Conservation (phyloP, 30 jellyfish, hydroid and myxozoan species). For the Aurelia sp. region DNA sequence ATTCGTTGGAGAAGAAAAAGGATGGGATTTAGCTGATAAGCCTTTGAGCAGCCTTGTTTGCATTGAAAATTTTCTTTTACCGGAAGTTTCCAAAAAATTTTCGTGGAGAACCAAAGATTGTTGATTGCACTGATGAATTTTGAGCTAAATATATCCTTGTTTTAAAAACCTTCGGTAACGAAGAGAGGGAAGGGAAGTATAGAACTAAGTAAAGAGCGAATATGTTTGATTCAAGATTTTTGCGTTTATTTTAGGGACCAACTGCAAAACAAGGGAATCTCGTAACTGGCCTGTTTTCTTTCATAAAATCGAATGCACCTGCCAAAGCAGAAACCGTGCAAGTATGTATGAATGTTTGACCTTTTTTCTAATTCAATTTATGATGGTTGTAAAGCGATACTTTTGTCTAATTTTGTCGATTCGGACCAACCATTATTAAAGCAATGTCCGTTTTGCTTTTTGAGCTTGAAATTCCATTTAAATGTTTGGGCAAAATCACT, state of each 20-base stretch:
- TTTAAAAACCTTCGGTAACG: neutral
- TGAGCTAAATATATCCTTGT: too few species aligned
- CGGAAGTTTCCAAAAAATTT: too few species aligned
- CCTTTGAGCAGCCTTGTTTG: too few species aligned
- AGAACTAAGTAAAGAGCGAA: neutral
- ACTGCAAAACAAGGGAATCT: constrained; percentile 41
- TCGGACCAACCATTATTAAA: neutral
- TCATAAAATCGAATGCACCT: constrained; percentile 48
- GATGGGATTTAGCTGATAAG: too few species aligned
- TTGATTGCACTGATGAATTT: too few species aligned
- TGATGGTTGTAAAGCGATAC: too few species aligned
- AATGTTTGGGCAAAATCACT: too few species aligned
- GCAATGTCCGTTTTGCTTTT: too few species aligned
- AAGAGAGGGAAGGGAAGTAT: neutral
- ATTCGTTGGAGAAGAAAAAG: too few species aligned
- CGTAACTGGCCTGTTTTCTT: constrained; percentile 63
- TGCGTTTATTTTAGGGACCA: constrained; percentile 30
- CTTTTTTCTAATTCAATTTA: neutral
- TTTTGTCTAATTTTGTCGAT: neutral
- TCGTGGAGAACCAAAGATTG: too few species aligned
- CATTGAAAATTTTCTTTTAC: too few species aligned
- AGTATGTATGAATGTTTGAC: constrained; percentile 41
- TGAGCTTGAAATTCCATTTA: too few species aligned
- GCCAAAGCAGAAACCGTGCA: constrained; percentile 74
- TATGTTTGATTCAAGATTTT: neutral